phyloP scores from a whole-genome alignment of 1,140 invertebrate species.

The Globodera ellingtonae region DNA sequence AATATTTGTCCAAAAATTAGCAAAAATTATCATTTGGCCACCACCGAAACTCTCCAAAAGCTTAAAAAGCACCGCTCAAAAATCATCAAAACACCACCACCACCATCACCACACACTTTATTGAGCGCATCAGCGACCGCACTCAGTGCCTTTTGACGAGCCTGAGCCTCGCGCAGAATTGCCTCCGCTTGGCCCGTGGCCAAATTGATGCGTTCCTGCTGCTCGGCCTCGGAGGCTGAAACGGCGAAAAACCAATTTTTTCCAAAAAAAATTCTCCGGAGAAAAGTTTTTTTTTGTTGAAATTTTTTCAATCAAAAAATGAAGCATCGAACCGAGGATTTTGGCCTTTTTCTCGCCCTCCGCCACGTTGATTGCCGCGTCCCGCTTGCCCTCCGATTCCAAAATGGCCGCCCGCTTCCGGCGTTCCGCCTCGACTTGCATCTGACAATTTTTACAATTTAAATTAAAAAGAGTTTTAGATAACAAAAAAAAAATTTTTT shows the following conservation, averaged over 20 bases:
- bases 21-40: too few relatives aligned
- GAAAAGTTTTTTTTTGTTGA: too few relatives aligned
- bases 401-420: constrained; percentile 92
- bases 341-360: constrained; percentile 87
- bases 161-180: constrained; percentile 81
- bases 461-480: too few relatives aligned
- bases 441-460: constrained; percentile 76
- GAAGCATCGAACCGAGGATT: constrained; percentile 76
- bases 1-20: too few relatives aligned
- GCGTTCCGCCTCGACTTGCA: constrained; percentile 97
- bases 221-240: constrained; percentile 38
- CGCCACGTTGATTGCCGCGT: constrained; percentile 95
- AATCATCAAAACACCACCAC: constrained; percentile 69
- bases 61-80: too few relatives aligned
- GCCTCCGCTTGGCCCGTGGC: constrained; percentile 84
- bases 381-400: constrained; percentile 83
- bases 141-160: constrained; percentile 73
- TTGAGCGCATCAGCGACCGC: constrained; percentile 17
- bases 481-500: too few relatives aligned
- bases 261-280: too few relatives aligned
- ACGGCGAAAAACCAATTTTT: constrained; percentile 67
- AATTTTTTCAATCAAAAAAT: constrained; percentile 66
- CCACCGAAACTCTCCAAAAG: too few relatives aligned
- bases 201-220: constrained; percentile 82
- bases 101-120: constrained; percentile 71